Evolutionary conservation across 1,140 invertebrate genomes (phyloP).

Genomic region (Drosophila guanche): DNA sequence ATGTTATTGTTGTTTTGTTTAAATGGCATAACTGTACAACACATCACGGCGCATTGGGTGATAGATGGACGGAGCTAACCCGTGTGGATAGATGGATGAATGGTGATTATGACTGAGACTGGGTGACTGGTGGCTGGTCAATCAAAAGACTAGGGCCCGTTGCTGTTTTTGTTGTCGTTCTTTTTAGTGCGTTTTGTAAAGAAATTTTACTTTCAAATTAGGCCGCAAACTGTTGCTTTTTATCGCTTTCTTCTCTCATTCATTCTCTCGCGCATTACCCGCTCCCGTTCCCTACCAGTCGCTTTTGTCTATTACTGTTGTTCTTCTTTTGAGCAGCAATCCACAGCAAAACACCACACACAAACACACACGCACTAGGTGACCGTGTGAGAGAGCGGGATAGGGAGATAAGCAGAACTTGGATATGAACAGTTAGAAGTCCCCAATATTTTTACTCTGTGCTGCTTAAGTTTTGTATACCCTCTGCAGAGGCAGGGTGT

Average conservation of each 20-base stretch:
- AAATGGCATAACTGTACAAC: constrained; percentile 72
- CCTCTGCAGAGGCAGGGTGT: too few relatives aligned
- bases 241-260: constrained; percentile 77
- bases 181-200: constrained; percentile 43
- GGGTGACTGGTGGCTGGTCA: constrained; percentile 45
- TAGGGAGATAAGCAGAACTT: constrained; percentile 59
- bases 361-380: constrained; percentile 1
- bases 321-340: constrained; percentile 69
- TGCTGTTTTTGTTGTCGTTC: constrained; percentile 13
- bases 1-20: constrained; percentile 62
- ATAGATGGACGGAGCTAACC: constrained; percentile 26
- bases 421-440: constrained; percentile 72
- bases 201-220: constrained; percentile 82
- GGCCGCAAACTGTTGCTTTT: constrained; percentile 79
- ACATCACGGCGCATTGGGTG: constrained; percentile 29
- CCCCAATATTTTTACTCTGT: constrained; percentile 67
- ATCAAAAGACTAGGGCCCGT: constrained; percentile 60
- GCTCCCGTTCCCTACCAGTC: constrained; percentile 30
- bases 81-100: constrained; percentile 7
- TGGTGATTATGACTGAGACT: constrained; percentile 22
- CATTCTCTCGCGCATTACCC: constrained; percentile 66
- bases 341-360: constrained; percentile 9
- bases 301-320: constrained; percentile 28
- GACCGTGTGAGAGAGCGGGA: constrained; percentile 10
- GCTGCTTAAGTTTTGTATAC: constrained; percentile 6